These are phyloP conservation scores for Pseudorhombus dupliciocellatus DNA, from an alignment of 2,113 vertebrate genomes.

Conservation along the genomic window DNA sequence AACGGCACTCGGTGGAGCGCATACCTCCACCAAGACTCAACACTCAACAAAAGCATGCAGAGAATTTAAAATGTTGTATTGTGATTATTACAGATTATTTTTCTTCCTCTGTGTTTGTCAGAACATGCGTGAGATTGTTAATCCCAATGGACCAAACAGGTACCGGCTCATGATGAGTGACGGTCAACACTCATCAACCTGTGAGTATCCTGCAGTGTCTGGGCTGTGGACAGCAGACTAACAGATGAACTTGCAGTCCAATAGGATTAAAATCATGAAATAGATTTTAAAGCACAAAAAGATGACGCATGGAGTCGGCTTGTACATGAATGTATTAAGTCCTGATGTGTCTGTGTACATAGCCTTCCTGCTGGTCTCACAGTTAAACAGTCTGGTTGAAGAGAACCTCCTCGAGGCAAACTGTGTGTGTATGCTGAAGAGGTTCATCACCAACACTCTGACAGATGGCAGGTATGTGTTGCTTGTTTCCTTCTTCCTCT, in stretches of 20 bases:
- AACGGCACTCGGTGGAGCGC: too few species aligned
- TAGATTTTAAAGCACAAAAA: too few species aligned
- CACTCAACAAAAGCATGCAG: background rate
- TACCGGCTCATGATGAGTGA: slow-evolving; percentile 90
- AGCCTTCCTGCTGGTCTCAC: slow-evolving; percentile 80
- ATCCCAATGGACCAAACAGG: slow-evolving; percentile 74
- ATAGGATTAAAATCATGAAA: background rate
- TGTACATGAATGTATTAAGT: background rate
- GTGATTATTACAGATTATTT: background rate
- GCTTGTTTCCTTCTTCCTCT: slow-evolving; percentile 7
- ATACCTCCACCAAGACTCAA: too few species aligned
- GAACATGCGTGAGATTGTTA: slow-evolving; percentile 80
- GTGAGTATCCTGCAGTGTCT: slow-evolving; percentile 77
- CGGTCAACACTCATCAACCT: slow-evolving; percentile 83
- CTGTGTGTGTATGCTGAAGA: slow-evolving; percentile 86
- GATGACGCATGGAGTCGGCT: background rate
- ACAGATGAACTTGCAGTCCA: background rate
- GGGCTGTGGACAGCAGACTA: too few species aligned
- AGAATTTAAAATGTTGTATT: background rate
- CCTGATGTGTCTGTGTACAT: slow-evolving; percentile 21
- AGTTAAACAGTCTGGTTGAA: slow-evolving; percentile 85
- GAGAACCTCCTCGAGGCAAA: slow-evolving; percentile 75
- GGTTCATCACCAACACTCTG: slow-evolving; percentile 82
- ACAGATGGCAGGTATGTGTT: slow-evolving; percentile 86
- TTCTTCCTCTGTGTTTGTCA: slow-evolving; percentile 44